Evolutionary conservation across 2,888 invertebrate genomes (phyloP), one percentile per base, ranked within the genome.

Genomic region (Gymnoscelis rufifasciata): DNA sequence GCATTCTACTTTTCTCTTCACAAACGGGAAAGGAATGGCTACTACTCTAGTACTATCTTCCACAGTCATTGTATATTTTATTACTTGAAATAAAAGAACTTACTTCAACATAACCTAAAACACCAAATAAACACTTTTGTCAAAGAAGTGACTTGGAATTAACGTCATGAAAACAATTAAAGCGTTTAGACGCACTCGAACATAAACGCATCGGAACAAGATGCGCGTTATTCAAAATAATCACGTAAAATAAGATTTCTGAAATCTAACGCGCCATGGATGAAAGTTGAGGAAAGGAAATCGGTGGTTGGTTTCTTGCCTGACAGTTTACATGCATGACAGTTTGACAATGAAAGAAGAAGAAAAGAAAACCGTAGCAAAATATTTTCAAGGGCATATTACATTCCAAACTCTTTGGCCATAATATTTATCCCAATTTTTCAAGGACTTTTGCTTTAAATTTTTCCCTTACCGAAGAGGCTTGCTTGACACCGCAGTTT

Each of bases 1-100:
- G 60, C 89, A 89, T 71, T 90, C 89, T 28, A 90, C 86, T 71
- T 66, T 79, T 52, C 77, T 76, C 53, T 78, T 83, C 37, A 71
- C 65, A 53, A 74, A 70, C 10, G 78, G 72, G 51, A 71, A 73
- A 52, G 83, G 74, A 66, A 87, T 70, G 37, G 73, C 73, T 54
- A 86, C 78, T 52, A 68, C 68, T 45, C 78, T 68, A 58, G 68
- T 71, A 47, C 67, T 66, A 46, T 75, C 80, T 54, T 68, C 77
- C 58, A 83, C 82, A 56, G 80, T 83, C 88, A 88, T 88, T 77
- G 69, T 84, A 58, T 66, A 67, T 56, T 63, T 3, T 51, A 59
- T 65, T 71, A 60, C 60, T 59, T 66, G 61, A 57, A 73, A 74
- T 75, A 76, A 77, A 68, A 72, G 66, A 68, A 71, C 71, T 64